These are phyloP conservation scores for Sander vitreus DNA, from an alignment of 2,113 vertebrate genomes.

Conservation along the genomic window DNA sequence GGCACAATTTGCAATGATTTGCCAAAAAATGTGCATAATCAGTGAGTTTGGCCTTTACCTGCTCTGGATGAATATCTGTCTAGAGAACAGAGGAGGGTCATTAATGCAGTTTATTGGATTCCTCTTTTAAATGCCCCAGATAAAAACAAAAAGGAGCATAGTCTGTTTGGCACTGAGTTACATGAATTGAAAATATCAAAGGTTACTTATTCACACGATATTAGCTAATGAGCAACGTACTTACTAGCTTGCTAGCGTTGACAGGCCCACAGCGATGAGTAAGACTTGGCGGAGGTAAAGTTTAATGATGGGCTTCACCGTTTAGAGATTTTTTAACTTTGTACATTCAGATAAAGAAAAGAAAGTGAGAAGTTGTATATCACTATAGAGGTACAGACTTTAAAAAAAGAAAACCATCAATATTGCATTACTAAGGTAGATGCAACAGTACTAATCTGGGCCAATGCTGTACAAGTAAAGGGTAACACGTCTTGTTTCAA, in stretches of 20 bases:
- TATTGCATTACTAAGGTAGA: slow-evolving; percentile 8
- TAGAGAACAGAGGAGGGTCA: not conserved
- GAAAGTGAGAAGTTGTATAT: slow-evolving; percentile 6
- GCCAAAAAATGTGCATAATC: not conserved
- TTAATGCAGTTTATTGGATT: not conserved
- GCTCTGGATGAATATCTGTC: not conserved
- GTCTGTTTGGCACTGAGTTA: not conserved
- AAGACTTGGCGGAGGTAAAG: not conserved
- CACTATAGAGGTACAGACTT: not conserved
- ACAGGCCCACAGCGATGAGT: not conserved
- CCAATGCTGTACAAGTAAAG: slow-evolving; percentile 13
- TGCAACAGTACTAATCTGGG: slow-evolving; percentile 3
- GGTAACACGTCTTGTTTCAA: slow-evolving; percentile 17
- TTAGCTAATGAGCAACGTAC: not conserved
- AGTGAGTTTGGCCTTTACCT: not conserved
- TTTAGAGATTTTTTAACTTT: slow-evolving; percentile 9
- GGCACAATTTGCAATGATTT: not conserved
- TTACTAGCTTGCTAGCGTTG: not conserved
- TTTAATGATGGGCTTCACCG: not conserved
- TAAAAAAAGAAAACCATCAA: not conserved
- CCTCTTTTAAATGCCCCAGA: not conserved
- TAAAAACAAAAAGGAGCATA: not conserved
- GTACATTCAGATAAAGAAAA: slow-evolving; percentile 20
- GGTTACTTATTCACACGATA: not conserved
- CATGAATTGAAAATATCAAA: not conserved